Base-by-base conservation (phyloP, 2,888 invertebrate species). In the Antheraea yamamai region DNA sequence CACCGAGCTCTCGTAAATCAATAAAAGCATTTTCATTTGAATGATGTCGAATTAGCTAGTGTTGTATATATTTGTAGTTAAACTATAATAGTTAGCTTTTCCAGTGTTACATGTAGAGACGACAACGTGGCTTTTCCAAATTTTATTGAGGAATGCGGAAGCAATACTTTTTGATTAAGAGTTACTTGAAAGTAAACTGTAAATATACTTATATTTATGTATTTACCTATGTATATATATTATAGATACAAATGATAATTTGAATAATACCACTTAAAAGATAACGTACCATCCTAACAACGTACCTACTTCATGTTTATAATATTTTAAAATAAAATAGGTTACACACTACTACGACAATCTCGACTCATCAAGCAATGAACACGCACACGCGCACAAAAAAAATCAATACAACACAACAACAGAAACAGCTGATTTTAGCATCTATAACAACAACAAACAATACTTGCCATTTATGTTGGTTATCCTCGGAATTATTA, bases 391-490 rank as follows among this genome's bases (percentile, higher is more conserved):
- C 84, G 78, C 80, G 79, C 84, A n/a, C n/a, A 81, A 76, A 83
- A 78, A 88, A 90, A 92, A 92, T 92, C 92, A 89, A 94, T 92
- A 92, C 79, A 80, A 78, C 80, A 78, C 79, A 77, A 83, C 79
- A 83, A 85, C 85, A 85, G 78, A 80, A 84, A 83, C 87, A 87
- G 87, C 87, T 87, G 86, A 85, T 86, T 76, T 75, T 66, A 75
- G 73, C 75, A 76, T 72, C 52, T 78, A 84, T 78, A 82, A 88
- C 81, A 89, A 89, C 88, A 89, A 78, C 80, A 81, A 79, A 81
- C 77, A 78, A 80, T 82, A 95, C 95, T 95, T 83, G 95, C 95
- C 95, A 94, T 82, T 93, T 93, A 79, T 87, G 90, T 79, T 91
- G 88, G 81, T 83, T 88, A 82, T 89, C 92, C 76, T 91, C 93